phyloP scores from a whole-genome alignment of 1,140 invertebrate genomes.

The Calycopis cecrops region DNA sequence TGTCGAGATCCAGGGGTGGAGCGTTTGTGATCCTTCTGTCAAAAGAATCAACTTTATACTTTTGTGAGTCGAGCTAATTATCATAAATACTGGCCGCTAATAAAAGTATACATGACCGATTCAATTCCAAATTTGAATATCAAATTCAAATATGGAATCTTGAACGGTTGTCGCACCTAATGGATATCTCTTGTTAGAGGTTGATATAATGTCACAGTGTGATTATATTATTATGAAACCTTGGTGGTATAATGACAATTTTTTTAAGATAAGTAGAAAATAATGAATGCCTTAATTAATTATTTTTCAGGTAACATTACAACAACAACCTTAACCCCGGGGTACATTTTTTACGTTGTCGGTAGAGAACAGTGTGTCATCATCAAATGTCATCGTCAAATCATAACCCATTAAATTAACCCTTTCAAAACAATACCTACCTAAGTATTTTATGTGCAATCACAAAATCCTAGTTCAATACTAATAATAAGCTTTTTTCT shows the following conservation, averaged over 20 bases:
- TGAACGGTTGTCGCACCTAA: neutral
- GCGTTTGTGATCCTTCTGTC: conserved; percentile 1
- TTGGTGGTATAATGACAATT: neutral
- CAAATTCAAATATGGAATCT: conserved; percentile 3
- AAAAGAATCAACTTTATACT: neutral
- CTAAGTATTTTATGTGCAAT: too few relatives aligned
- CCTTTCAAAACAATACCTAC: too few relatives aligned
- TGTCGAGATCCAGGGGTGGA: conserved; percentile 3
- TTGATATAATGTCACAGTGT: neutral
- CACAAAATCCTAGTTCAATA: too few relatives aligned
- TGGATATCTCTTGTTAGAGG: neutral
- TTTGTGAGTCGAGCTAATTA: neutral
- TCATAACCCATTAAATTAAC: too few relatives aligned
- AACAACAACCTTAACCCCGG: too few relatives aligned
- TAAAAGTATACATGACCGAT: conserved; percentile 5
- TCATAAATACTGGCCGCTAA: conserved; percentile 3
- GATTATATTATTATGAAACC: neutral
- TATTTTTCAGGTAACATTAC: too few relatives aligned
- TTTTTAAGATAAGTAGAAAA: too few relatives aligned
- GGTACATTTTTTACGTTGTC: too few relatives aligned
- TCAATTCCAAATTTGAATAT: conserved; percentile 3
- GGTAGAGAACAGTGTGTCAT: too few relatives aligned
- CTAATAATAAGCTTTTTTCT: too few relatives aligned
- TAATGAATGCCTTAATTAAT: too few relatives aligned
- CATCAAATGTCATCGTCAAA: too few relatives aligned